Evolutionary conservation across 2,113 vertebrate genomes (phyloP).

Genomic region (Muntiacus muntjak): DNA sequence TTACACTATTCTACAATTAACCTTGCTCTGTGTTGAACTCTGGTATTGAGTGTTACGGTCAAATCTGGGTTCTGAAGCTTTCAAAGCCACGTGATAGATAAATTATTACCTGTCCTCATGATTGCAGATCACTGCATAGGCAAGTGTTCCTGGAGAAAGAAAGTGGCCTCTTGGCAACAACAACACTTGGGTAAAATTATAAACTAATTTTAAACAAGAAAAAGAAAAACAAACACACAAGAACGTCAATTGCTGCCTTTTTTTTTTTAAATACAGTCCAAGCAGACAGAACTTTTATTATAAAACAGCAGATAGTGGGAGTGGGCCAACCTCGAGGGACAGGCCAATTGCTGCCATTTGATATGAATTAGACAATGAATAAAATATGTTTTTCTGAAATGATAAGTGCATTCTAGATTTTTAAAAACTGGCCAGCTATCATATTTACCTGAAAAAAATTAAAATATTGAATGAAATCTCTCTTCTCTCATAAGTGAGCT

Average conservation of each 20-base stretch:
- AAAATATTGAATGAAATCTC: neutral
- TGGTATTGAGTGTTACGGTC: neutral
- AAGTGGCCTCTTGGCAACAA: neutral
- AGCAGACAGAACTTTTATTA: neutral
- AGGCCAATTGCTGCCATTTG: neutral
- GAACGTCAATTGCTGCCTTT: neutral
- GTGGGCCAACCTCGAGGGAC: neutral
- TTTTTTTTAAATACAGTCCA: neutral
- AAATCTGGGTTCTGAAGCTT: neutral
- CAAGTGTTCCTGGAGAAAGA: neutral
- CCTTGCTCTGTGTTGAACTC: neutral
- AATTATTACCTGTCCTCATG: neutral
- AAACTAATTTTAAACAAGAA: slow-evolving; percentile 31
- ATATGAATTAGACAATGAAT: neutral
- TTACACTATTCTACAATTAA: neutral
- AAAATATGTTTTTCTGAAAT: neutral
- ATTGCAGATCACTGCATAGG: neutral
- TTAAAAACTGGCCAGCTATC: neutral
- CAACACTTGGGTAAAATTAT: neutral
- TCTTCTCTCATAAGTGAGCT: neutral
- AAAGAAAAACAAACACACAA: neutral
- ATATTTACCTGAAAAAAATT: neutral
- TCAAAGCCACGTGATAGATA: neutral
- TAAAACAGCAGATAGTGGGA: neutral
- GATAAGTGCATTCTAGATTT: neutral